phyloP scores from a whole-genome alignment of 2,797 vertebrate genomes.

The Etheostoma perlongum region DNA sequence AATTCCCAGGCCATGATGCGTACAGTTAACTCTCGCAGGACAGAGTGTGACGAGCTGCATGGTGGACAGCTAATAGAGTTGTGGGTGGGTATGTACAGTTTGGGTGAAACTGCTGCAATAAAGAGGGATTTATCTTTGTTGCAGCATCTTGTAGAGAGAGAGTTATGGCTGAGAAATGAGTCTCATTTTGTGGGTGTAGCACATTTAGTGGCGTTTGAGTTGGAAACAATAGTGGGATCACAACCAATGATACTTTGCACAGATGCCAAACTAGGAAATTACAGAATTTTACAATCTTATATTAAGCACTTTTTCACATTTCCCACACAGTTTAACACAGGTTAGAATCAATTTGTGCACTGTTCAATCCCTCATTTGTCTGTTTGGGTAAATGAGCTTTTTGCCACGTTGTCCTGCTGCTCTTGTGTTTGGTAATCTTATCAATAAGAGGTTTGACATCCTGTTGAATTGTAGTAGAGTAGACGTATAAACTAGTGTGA shows the following conservation, averaged over 20 bases:
- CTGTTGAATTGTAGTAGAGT: too few species aligned
- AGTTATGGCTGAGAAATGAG: background rate
- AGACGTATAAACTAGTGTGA: too few species aligned
- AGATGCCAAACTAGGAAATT: background rate
- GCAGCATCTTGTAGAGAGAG: slow-evolving; percentile 9
- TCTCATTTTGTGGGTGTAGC: background rate
- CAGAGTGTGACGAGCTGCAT: slow-evolving; percentile 15
- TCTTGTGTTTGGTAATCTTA: too few species aligned
- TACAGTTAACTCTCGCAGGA: background rate
- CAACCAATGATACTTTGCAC: too few species aligned
- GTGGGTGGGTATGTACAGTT: slow-evolving; percentile 18
- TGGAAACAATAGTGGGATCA: background rate
- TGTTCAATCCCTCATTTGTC: too few species aligned
- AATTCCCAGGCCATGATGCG: background rate
- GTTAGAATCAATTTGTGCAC: too few species aligned
- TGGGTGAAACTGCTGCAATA: slow-evolving; percentile 11
- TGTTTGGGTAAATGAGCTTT: too few species aligned
- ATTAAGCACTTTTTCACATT: too few species aligned
- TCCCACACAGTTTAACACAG: too few species aligned
- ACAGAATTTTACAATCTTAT: background rate
- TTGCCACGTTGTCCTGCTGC: too few species aligned
- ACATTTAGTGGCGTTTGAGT: background rate
- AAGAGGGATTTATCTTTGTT: slow-evolving; percentile 31
- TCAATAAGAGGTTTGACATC: too few species aligned
- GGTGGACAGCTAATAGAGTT: slow-evolving; percentile 16